Percentiles rank a stretch among this genome's conserved stretches.
Conservation (phyloP, 2,113 vertebrate genomes). For the Montifringilla adamsi region DNA sequence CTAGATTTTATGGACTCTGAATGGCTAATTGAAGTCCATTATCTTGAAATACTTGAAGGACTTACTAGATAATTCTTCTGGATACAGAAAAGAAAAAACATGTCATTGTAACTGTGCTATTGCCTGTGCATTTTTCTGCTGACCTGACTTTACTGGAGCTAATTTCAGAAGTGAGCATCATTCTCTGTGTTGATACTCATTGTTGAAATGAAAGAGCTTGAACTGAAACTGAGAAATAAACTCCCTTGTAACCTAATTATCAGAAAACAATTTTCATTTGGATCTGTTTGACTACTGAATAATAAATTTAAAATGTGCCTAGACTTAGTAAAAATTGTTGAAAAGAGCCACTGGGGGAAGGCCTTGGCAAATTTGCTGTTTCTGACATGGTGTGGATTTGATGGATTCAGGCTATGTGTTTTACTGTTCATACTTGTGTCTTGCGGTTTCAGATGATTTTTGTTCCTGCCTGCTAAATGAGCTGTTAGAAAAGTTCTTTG, state of each 20-base stretch:
- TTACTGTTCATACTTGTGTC: not conserved
- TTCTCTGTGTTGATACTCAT: not conserved
- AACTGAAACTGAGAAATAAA: not conserved
- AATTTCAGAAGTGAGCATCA: not conserved
- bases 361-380: not conserved
- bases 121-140: not conserved
- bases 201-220: not conserved
- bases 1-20: not conserved
- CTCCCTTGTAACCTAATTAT: not conserved
- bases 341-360: not conserved
- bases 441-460: not conserved
- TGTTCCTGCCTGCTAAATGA: not conserved
- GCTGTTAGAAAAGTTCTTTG: not conserved
- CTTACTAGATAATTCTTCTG: not conserved
- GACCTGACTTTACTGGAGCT: not conserved
- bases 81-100: not conserved
- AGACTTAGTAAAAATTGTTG: not conserved
- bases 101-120: not conserved
- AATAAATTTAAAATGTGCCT: not conserved
- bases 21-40: not conserved
- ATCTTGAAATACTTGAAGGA: not conserved
- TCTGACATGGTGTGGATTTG: not conserved
- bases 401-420: not conserved
- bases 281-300: not conserved
- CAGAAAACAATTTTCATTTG: not conserved